A percentile compares a stretch with the other conserved stretches of the same genome.
Evolutionary conservation across 2,113 vertebrate species (phyloP).

Genomic region (Rhinopomastus cyanomelas): DNA sequence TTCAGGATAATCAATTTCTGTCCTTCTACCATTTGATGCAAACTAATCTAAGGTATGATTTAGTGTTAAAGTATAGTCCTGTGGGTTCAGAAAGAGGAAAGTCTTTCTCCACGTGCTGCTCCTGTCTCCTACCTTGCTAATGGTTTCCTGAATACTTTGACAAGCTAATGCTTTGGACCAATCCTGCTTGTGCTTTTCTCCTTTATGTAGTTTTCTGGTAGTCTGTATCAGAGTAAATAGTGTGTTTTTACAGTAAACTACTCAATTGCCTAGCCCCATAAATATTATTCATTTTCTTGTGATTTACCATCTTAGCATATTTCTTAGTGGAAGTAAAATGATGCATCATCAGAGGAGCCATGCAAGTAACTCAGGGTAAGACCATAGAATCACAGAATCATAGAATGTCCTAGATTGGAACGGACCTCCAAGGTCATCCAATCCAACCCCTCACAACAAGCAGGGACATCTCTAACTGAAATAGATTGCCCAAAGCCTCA

Average conservation of each 20-base stretch:
- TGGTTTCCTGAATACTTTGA: not conserved
- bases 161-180: not conserved
- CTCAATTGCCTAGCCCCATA: not conserved
- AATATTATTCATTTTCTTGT: not conserved
- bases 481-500: too few relatives aligned
- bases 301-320: not conserved
- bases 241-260: not conserved
- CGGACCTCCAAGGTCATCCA: too few relatives aligned
- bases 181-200: not conserved
- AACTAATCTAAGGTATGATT: conserved; percentile 22
- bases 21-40: not conserved
- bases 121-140: not conserved
- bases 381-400: too few relatives aligned
- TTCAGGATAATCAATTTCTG: not conserved
- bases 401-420: too few relatives aligned
- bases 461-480: too few relatives aligned
- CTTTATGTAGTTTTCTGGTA: not conserved
- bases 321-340: not conserved
- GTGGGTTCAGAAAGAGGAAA: not conserved
- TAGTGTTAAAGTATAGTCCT: not conserved
- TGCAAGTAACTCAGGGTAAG: too few relatives aligned
- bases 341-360: not conserved
- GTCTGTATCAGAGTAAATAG: not conserved
- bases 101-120: not conserved
- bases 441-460: too few relatives aligned